Evolutionary conservation across 2,797 vertebrate species (phyloP).

Genomic region (Brachyrhaphis roseni): DNA sequence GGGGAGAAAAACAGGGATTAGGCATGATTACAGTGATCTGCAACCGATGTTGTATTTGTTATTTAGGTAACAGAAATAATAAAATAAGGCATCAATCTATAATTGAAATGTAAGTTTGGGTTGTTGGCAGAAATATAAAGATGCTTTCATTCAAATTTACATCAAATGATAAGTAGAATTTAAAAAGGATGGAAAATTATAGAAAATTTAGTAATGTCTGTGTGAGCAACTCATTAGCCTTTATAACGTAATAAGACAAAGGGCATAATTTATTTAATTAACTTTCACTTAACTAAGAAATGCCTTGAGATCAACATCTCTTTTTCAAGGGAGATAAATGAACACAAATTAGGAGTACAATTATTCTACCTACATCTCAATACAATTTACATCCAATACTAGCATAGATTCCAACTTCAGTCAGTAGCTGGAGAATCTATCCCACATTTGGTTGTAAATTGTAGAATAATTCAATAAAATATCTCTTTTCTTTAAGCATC

Average conservation of each 20-base stretch:
- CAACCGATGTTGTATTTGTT: constrained; percentile 13
- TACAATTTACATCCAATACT: neutral
- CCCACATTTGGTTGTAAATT: neutral
- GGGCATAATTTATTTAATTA: neutral
- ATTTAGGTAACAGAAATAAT: neutral
- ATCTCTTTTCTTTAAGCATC: neutral
- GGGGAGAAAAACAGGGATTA: constrained; percentile 15
- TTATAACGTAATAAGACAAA: neutral
- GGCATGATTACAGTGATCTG: constrained; percentile 22
- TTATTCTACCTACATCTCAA: neutral
- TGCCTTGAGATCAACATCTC: neutral
- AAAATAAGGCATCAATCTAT: neutral
- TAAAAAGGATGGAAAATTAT: no score
- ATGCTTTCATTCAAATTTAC: neutral
- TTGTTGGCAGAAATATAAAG: neutral
- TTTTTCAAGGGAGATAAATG: neutral
- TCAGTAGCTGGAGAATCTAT: neutral
- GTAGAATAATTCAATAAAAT: neutral
- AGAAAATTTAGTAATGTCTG: neutral
- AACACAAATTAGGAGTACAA: neutral
- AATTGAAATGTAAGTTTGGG: neutral
- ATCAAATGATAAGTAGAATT: neutral
- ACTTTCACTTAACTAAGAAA: neutral
- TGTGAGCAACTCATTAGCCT: neutral
- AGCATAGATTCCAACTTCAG: neutral